Evolutionary conservation across 2,797 vertebrate species (phyloP).

Genomic region (Chromobotia macracanthus): DNA sequence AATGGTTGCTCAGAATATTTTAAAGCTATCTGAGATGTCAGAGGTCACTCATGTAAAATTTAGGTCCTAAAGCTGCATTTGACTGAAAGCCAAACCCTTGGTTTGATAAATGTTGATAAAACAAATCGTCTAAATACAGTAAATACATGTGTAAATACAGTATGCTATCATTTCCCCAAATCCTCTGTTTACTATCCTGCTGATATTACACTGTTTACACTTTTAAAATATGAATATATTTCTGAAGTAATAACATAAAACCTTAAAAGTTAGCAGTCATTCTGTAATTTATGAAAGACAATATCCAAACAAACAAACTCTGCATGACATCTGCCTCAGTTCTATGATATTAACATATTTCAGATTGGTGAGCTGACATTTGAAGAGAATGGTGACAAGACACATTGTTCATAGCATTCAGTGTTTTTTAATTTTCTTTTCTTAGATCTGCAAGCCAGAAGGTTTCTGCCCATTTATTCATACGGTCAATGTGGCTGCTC

Average conservation of each 20-base stretch:
- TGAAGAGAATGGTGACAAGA: slow-evolving; percentile 22
- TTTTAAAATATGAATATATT: background rate
- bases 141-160: background rate
- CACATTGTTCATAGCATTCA: slow-evolving; percentile 64
- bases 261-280: background rate
- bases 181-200: background rate
- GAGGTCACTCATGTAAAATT: background rate
- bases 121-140: no score
- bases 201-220: background rate
- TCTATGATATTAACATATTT: background rate
- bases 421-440: slow-evolving; percentile 66
- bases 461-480: slow-evolving; percentile 74
- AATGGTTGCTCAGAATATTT: background rate
- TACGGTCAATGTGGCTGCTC: slow-evolving; percentile 69
- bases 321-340: background rate
- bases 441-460: slow-evolving; percentile 73
- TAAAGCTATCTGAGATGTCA: background rate
- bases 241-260: background rate
- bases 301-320: background rate
- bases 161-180: background rate
- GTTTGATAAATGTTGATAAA: no score
- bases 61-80: no score
- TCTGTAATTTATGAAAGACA: background rate
- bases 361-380: background rate
- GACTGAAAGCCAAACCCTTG: no score